Evolutionary conservation across 1,140 invertebrate species (phyloP), one percentile per base, ranked within the genome.

Genomic region (Penaeus japonicus): DNA sequence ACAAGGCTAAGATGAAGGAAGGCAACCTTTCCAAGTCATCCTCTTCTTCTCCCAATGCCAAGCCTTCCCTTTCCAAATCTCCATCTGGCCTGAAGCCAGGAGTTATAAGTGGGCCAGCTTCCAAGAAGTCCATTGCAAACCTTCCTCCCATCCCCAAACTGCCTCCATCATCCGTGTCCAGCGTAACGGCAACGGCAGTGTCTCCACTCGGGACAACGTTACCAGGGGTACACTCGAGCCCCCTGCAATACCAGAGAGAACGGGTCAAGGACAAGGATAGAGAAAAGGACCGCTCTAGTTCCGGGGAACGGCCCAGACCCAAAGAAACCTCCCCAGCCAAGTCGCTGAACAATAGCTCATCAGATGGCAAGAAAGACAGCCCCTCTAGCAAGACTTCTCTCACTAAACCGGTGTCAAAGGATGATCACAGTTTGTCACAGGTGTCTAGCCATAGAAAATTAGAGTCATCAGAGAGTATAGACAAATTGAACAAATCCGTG

Each of bases 51-150:
- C 57, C 85, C 17, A 89, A 84, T 89, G 53, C 92, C 91, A 27
- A 95, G 93, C 1, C 94, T 93, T 32, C 95, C 2, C 96, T 95
- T 0, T 95, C 95, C 0, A 96, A 95, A 92, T 95, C 95, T 20
- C 95, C 97, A 91, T 97, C 96, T 0, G 96, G 96, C 3, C 92
- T 97, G 0, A 97, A 97, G 92, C 96, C 96, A 0, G 96, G 96
- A 0, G 96, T 97, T 0, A 96, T 95, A 85, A 96, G 96, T 90
- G 96, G 96, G 1, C 96, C 96, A 1, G 96, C 96, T 4, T 96
- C 95, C 0, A 96, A 96, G 91, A 96, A 96, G 92, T 85, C 86
- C 4, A 81, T 89, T 30, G 90, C 88, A n/a, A 90, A 86, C 82
- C 59, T 90, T 54, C 89, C 91, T 10, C 89, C 89, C 18, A 89